These are phyloP conservation scores for Hylyphantes graminicola DNA, from an alignment of 1,140 invertebrate species.

Conservation along the genomic window DNA sequence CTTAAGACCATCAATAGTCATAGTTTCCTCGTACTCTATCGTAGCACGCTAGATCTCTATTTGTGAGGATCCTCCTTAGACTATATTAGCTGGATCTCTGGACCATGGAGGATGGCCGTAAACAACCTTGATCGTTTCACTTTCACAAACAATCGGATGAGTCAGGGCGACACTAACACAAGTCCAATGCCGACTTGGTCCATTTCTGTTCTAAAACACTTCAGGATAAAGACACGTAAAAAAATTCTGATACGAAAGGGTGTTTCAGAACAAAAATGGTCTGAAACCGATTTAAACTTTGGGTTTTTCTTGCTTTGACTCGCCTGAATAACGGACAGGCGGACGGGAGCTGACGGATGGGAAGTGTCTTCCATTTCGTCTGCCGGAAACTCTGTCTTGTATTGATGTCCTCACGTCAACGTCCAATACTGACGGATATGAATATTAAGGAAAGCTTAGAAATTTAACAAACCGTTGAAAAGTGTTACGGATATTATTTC, in stretches of 20 bases:
- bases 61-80: too few relatives aligned
- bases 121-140: slow-evolving; percentile 34
- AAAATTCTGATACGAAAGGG: neutral
- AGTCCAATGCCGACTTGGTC: neutral
- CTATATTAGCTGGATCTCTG: neutral
- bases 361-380: neutral
- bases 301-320: neutral
- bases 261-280: too few relatives aligned
- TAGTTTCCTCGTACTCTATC: too few relatives aligned
- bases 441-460: too few relatives aligned
- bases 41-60: too few relatives aligned
- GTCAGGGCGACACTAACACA: neutral
- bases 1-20: too few relatives aligned
- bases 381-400: neutral
- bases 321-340: neutral
- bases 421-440: too few relatives aligned
- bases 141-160: neutral
- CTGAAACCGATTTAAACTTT: neutral
- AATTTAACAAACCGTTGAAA: too few relatives aligned
- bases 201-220: neutral
- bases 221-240: neutral
- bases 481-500: too few relatives aligned
- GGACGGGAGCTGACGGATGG: neutral
- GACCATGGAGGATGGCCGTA: slow-evolving; percentile 8
- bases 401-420: too few relatives aligned